phyloP scores from a whole-genome alignment of 2,113 vertebrate species.

The Sisor rabdophorus region DNA sequence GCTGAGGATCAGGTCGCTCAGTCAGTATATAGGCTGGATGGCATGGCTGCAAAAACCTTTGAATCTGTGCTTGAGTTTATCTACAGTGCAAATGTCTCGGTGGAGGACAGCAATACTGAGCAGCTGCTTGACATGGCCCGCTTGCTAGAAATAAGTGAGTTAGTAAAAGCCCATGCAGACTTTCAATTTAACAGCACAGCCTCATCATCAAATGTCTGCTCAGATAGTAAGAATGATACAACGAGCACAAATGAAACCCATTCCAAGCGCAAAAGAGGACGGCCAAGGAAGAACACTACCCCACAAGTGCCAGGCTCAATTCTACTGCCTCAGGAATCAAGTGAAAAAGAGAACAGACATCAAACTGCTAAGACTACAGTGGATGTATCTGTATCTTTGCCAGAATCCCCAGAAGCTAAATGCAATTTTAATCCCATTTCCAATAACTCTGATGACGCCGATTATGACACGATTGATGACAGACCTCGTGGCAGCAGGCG shows the following conservation, averaged over 20 bases:
- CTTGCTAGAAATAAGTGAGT: conserved; percentile 80
- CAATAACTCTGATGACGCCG: conserved; percentile 59
- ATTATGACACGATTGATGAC: conserved; percentile 63
- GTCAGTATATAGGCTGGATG: conserved; percentile 78
- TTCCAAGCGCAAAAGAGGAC: conserved; percentile 79
- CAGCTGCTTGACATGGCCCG: conserved; percentile 84
- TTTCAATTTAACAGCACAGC: conserved; percentile 54
- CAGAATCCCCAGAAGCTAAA: conserved; percentile 44
- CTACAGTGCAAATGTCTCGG: conserved; percentile 81
- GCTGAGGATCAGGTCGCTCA: conserved; percentile 72
- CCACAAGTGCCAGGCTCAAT: background rate
- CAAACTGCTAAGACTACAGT: background rate
- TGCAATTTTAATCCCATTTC: conserved; percentile 48
- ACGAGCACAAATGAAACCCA: conserved; percentile 27
- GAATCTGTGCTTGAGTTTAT: conserved; percentile 85
- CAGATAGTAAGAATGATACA: background rate
- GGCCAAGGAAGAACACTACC: conserved; percentile 73
- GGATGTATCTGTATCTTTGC: conserved; percentile 34
- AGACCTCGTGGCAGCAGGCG: conserved; percentile 80
- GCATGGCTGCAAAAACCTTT: conserved; percentile 79
- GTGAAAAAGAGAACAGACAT: background rate
- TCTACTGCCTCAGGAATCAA: background rate
- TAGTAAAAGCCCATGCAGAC: conserved; percentile 76
- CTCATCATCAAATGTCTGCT: background rate
- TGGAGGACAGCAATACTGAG: conserved; percentile 72